Percentiles rank a stretch among this genome's conserved stretches.
These are phyloP conservation scores for Dilophus febrilis DNA, from an alignment of 2,888 invertebrate genomes.

Conservation along the genomic window DNA sequence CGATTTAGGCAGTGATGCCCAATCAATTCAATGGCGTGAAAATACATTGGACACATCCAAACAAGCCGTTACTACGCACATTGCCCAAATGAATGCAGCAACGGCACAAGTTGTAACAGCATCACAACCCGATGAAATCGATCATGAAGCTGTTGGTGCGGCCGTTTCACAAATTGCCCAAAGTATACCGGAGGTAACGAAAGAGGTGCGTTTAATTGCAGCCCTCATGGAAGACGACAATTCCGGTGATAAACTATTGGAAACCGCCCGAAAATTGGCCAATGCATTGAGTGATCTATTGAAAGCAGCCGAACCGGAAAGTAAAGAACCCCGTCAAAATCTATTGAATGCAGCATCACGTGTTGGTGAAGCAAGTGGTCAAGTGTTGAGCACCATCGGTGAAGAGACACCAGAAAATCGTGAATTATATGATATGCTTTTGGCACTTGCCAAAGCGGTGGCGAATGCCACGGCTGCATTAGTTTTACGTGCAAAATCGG, in stretches of 20 bases:
- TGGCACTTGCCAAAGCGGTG: constrained; percentile 89
- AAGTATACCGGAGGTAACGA: constrained; percentile 91
- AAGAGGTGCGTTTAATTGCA: constrained; percentile 63
- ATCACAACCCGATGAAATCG: constrained; percentile 76
- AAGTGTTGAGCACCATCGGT: constrained; percentile 81
- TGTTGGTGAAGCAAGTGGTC: constrained; percentile 92
- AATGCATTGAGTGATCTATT: constrained; percentile 88
- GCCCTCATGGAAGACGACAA: constrained; percentile 81
- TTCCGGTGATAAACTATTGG: constrained; percentile 69
- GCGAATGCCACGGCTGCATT: constrained; percentile 95
- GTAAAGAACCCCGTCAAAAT: constrained; percentile 82
- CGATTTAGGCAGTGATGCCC: constrained; percentile 65
- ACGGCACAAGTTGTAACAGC: constrained; percentile 95
- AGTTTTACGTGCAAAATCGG: constrained; percentile 90
- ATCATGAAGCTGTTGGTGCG: constrained; percentile 89
- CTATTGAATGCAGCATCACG: constrained; percentile 87
- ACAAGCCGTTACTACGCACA: constrained; percentile 90
- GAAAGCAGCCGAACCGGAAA: constrained; percentile 88
- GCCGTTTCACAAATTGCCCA: constrained; percentile 95
- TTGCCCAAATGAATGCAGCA: constrained; percentile 98
- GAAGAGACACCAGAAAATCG: constrained; percentile 75
- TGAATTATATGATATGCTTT: constrained; percentile 75
- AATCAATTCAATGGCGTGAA: constrained; percentile 86
- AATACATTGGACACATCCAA: constrained; percentile 86
- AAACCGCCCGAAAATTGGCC: constrained; percentile 84